Percentiles rank a stretch among this genome's conserved stretches.
Evolutionary conservation across 2,888 invertebrate genomes (phyloP).

Genomic region (Synanthedon myopaeformis): DNA sequence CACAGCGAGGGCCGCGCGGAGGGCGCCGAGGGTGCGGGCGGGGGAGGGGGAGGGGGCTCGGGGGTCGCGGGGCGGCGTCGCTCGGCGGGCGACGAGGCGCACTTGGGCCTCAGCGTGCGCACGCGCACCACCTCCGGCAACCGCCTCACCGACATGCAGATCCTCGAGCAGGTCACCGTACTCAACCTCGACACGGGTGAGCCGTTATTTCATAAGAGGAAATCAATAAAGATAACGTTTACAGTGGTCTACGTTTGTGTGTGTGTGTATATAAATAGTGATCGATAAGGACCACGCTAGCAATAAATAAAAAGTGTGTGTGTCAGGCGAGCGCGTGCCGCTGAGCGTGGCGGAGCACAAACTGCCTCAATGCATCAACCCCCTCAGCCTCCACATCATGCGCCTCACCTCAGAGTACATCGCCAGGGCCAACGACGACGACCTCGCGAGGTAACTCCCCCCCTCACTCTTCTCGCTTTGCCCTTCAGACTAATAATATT

Average conservation of each 20-base stretch:
- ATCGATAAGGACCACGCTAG: too few species aligned
- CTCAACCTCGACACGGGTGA: slow-evolving; percentile 80
- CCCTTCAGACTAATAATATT: too few species aligned
- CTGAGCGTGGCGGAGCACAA: slow-evolving; percentile 95
- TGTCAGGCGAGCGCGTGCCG: slow-evolving; percentile 89
- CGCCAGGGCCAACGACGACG: slow-evolving; percentile 66
- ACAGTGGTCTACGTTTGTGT: too few species aligned
- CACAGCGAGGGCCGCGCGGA: slow-evolving; percentile 56
- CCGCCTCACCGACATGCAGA: slow-evolving; percentile 90
- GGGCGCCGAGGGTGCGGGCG: slow-evolving; percentile 29
- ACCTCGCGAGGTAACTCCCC: slow-evolving; percentile 38
- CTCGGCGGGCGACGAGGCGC: slow-evolving; percentile 85
- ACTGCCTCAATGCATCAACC: slow-evolving; percentile 91
- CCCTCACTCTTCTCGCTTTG: too few species aligned
- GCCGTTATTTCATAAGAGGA: neutral
- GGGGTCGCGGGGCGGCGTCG: slow-evolving; percentile 73
- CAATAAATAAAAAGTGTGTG: neutral
- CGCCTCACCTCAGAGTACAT: slow-evolving; percentile 92
- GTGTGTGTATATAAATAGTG: too few species aligned
- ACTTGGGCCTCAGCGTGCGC: slow-evolving; percentile 78
- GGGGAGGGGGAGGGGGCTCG: neutral
- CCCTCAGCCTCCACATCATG: slow-evolving; percentile 94
- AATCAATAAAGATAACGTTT: too few species aligned
- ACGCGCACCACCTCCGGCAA: slow-evolving; percentile 90
- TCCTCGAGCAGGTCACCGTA: slow-evolving; percentile 90